phyloP scores from a whole-genome alignment of 2,113 vertebrate genomes.

The Ciconia boyciana region DNA sequence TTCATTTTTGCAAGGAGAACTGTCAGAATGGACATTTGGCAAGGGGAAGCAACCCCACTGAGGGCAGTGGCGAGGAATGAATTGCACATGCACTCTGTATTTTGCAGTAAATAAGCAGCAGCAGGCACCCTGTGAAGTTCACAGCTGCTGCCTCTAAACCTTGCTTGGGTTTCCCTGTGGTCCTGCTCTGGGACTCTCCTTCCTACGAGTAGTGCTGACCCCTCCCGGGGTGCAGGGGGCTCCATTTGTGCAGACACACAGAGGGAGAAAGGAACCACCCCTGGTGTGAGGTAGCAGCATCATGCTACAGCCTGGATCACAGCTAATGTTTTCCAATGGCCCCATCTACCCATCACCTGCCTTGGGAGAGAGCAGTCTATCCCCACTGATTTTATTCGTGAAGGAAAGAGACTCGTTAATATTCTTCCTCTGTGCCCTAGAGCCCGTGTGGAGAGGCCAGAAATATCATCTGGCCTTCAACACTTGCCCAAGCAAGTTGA shows the following conservation, averaged over 20 bases:
- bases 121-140: not conserved
- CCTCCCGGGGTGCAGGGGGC: not conserved
- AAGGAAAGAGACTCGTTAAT: not conserved
- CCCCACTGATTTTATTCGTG: not conserved
- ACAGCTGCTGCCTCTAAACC: not conserved
- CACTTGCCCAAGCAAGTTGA: not conserved
- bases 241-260: accelerated
- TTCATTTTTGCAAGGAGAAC: not conserved
- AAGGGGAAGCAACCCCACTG: not conserved
- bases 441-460: not conserved
- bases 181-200: not conserved
- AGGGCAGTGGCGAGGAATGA: not conserved
- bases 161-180: not conserved
- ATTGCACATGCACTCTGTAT: not conserved
- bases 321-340: not conserved
- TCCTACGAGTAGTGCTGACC: not conserved
- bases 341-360: not conserved
- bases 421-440: not conserved
- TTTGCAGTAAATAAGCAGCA: not conserved
- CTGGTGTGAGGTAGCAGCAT: not conserved
- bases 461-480: not conserved
- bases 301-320: not conserved
- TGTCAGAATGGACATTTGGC: not conserved
- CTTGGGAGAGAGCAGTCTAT: not conserved
- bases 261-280: not conserved